Conservation (phyloP, 92 coral and sea anemone genomes). For the Plumapathes pennacea region DNA sequence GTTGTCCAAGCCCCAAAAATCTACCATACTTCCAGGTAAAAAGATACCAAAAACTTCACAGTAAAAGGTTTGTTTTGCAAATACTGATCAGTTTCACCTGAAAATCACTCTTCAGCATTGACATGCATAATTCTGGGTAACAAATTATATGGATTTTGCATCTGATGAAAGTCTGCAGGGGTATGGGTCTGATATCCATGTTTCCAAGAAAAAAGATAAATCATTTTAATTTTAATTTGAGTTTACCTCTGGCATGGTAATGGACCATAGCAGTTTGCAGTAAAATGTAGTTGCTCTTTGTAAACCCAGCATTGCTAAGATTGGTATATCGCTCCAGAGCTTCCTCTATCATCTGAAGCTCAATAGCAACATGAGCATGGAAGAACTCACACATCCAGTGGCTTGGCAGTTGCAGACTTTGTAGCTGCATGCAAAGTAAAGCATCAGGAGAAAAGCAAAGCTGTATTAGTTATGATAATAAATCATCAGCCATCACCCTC, state of each 20-base stretch:
- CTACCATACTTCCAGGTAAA: too few relatives aligned
- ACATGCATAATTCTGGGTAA: too few relatives aligned
- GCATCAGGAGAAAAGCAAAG: background rate
- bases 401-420: slow-evolving; percentile 68
- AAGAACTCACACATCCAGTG: slow-evolving; percentile 96
- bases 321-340: slow-evolving; percentile 73
- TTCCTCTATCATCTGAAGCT: slow-evolving; percentile 77
- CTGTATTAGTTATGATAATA: background rate
- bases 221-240: background rate
- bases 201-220: background rate
- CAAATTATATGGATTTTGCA: too few relatives aligned
- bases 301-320: slow-evolving; percentile 80
- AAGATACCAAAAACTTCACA: too few relatives aligned
- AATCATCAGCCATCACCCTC: background rate
- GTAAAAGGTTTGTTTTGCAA: too few relatives aligned
- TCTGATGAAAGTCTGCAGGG: too few relatives aligned
- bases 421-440: slow-evolving; percentile 40
- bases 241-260: slow-evolving; percentile 87
- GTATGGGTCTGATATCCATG: too few relatives aligned
- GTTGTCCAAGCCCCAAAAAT: too few relatives aligned
- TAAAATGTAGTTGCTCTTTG: slow-evolving; percentile 77
- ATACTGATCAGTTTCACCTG: too few relatives aligned
- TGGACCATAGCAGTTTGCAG: slow-evolving; percentile 91
- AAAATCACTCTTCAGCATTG: too few relatives aligned
- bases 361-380: slow-evolving; percentile 85